phyloP scores from a whole-genome alignment of 2,888 invertebrate species.

The Podabrus alpinus region DNA sequence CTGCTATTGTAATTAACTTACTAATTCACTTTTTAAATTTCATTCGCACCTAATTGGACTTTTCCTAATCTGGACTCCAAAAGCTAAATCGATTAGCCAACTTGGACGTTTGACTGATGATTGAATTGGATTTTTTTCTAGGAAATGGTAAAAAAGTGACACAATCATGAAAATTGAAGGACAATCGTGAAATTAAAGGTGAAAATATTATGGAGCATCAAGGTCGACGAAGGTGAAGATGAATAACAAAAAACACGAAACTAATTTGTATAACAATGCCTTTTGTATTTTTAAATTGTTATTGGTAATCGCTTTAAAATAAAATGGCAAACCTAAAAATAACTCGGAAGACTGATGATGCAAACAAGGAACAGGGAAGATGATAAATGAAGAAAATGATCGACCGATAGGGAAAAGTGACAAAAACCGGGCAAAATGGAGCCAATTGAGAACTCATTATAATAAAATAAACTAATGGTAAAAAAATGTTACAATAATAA shows the following conservation, averaged over 20 bases:
- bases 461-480: no score
- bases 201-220: not conserved
- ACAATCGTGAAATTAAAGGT: not conserved
- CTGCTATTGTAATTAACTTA: not conserved
- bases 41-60: not conserved
- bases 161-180: not conserved
- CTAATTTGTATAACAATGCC: not conserved
- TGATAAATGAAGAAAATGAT: no score
- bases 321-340: not conserved
- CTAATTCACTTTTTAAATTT: not conserved
- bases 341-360: not conserved
- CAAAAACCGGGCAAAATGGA: no score
- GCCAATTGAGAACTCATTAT: no score
- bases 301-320: not conserved
- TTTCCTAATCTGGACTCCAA: not conserved
- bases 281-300: not conserved
- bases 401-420: no score
- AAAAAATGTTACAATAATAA: no score
- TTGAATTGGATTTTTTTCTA: not conserved
- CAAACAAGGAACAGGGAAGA: not conserved
- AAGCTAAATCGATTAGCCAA: not conserved
- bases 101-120: not conserved
- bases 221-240: not conserved
- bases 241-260: not conserved
- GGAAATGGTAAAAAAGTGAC: not conserved